These are phyloP conservation scores for Trinectes maculatus DNA, from an alignment of 2,113 vertebrate genomes.

Conservation along the genomic window DNA sequence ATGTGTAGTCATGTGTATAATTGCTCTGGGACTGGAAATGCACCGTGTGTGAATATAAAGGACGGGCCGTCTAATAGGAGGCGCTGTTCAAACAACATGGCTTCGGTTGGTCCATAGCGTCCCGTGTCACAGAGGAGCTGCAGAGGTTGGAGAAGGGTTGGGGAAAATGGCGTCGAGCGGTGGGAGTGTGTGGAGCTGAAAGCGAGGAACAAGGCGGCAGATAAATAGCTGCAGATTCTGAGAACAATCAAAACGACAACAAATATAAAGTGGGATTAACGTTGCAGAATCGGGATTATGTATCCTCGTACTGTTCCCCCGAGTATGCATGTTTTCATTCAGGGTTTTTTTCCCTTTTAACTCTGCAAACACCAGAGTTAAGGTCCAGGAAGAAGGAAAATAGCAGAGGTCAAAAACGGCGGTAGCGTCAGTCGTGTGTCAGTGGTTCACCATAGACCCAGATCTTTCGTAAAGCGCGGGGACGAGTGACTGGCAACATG, in stretches of 20 bases:
- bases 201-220: constrained; percentile 14
- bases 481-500: background rate
- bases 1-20: constrained; percentile 81
- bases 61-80: constrained; percentile 76
- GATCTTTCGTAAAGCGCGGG: no score
- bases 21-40: constrained; percentile 81
- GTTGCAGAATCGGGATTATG: background rate
- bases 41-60: constrained; percentile 81
- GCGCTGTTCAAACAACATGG: constrained; percentile 76
- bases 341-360: no score
- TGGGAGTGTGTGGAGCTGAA: constrained; percentile 1
- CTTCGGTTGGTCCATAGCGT: constrained; percentile 72
- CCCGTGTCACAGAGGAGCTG: constrained; percentile 69
- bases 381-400: no score
- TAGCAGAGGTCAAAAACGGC: no score
- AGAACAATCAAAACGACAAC: background rate
- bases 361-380: no score
- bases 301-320: no score
- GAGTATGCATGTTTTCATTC: no score
- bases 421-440: no score
- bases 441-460: no score
- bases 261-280: background rate
- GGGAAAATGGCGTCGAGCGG: constrained; percentile 35
- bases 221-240: constrained; percentile 8
- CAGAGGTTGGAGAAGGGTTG: constrained; percentile 43